Conservation (phyloP, 2,113 vertebrate species). For the Ursus arctos region DNA sequence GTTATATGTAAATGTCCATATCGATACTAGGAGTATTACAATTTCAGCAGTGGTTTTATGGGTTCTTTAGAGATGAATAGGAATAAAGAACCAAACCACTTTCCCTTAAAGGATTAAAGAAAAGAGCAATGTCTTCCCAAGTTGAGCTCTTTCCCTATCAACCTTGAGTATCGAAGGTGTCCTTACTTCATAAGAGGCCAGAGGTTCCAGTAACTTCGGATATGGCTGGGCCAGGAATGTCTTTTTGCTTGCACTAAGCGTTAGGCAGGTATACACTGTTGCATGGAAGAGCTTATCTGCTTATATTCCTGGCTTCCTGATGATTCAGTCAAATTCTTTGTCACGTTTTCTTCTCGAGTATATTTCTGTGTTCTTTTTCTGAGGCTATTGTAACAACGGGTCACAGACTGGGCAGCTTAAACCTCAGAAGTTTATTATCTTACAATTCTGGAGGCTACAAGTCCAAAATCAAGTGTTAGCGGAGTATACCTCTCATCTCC, state of each 20-base stretch:
- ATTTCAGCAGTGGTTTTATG: conserved; percentile 82
- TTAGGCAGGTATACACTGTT: neutral
- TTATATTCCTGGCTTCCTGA: neutral
- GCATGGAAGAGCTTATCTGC: neutral
- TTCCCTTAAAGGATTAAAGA: conserved; percentile 82
- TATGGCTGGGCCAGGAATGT: neutral
- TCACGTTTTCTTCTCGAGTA: neutral
- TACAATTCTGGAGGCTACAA: neutral
- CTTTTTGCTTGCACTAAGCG: neutral
- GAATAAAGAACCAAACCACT: conserved; percentile 82
- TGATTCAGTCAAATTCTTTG: neutral
- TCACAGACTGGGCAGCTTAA: neutral
- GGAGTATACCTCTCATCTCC: neutral
- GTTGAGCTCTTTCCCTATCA: conserved; percentile 46
- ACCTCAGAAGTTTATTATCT: neutral
- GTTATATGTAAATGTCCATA: neutral
- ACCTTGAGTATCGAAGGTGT: conserved; percentile 31
- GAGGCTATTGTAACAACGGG: neutral
- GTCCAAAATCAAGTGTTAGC: neutral
- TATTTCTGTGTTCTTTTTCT: conserved; percentile 27
- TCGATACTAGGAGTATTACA: conserved; percentile 55
- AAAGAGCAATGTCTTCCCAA: conserved; percentile 12
- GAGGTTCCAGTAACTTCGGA: neutral
- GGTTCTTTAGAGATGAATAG: conserved; percentile 84
- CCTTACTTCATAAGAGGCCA: conserved; percentile 65